Conservation (phyloP, 2,888 invertebrate species). For the Icerya purchasi region DNA sequence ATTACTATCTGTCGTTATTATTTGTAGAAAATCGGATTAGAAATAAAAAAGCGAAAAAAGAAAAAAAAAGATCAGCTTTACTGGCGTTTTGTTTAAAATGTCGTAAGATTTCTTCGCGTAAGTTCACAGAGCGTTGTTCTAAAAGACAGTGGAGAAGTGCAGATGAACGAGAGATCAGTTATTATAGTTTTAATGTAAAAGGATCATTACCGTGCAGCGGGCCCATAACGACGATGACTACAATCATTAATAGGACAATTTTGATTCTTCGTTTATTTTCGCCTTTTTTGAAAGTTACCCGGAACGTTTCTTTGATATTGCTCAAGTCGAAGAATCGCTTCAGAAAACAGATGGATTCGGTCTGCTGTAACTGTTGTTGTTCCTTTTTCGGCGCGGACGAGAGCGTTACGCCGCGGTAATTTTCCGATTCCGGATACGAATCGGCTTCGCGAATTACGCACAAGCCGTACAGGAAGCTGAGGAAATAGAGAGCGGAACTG, state of each 20-base stretch:
- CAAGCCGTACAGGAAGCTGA: slow-evolving; percentile 52
- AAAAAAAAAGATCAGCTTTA: no score
- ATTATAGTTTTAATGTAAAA: no score
- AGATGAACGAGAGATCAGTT: no score
- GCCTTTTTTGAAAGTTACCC: slow-evolving; percentile 57
- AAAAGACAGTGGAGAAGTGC: no score
- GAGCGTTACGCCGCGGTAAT: slow-evolving; percentile 18
- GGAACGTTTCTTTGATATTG: slow-evolving; percentile 54
- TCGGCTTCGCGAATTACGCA: slow-evolving; percentile 40
- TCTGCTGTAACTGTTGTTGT: not conserved
- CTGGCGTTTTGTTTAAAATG: no score
- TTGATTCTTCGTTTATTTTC: slow-evolving; percentile 49
- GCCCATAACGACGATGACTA: slow-evolving; percentile 65
- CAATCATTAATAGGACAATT: slow-evolving; percentile 54
- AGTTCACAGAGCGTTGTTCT: no score
- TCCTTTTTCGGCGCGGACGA: slow-evolving; percentile 18
- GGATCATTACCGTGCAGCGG: slow-evolving; percentile 51
- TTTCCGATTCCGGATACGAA: not conserved
- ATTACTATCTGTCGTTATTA: no score
- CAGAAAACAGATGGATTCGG: slow-evolving; percentile 27
- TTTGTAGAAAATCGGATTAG: no score
- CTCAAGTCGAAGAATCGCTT: slow-evolving; percentile 52
- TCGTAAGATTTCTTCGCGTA: no score
- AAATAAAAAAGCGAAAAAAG: no score
- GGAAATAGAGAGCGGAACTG: slow-evolving; percentile 47